These are phyloP conservation scores for Metridium senile DNA, from an alignment of 92 coral and sea anemone genomes.

Conservation along the genomic window DNA sequence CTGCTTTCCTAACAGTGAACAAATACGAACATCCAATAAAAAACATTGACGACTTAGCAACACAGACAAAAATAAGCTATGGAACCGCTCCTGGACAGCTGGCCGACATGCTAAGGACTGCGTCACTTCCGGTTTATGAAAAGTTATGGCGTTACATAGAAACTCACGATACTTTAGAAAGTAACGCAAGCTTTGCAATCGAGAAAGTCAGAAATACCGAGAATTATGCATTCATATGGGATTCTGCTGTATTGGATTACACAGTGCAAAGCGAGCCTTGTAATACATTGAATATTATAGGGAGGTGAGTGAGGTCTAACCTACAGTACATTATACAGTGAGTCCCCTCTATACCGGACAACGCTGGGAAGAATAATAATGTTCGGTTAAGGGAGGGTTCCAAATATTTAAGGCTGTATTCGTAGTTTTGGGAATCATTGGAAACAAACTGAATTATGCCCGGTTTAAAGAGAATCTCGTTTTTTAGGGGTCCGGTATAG, in stretches of 20 bases:
- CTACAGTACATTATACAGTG: too few species aligned
- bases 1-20: conserved; percentile 84
- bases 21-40: conserved; percentile 78
- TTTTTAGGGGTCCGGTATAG: too few species aligned
- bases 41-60: conserved; percentile 72
- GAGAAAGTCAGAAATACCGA: conserved; percentile 65
- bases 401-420: too few species aligned
- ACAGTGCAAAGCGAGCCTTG: conserved; percentile 83
- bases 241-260: conserved; percentile 73
- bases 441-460: too few species aligned
- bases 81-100: conserved; percentile 82
- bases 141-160: conserved; percentile 73
- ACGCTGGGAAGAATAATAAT: too few species aligned
- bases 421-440: too few species aligned
- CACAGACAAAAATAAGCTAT: conserved; percentile 61
- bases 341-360: too few species aligned
- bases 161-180: conserved; percentile 64
- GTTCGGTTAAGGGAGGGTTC: too few species aligned
- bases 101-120: conserved; percentile 53
- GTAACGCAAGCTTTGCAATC: conserved; percentile 56
- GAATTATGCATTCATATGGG: conserved; percentile 81
- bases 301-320: conserved; percentile 58
- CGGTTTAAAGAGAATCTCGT: too few species aligned
- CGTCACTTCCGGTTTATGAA: conserved; percentile 68
- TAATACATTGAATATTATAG: conserved; percentile 66